These are phyloP conservation scores for Uria lomvia DNA, from an alignment of 2,113 vertebrate species.

Conservation along the genomic window DNA sequence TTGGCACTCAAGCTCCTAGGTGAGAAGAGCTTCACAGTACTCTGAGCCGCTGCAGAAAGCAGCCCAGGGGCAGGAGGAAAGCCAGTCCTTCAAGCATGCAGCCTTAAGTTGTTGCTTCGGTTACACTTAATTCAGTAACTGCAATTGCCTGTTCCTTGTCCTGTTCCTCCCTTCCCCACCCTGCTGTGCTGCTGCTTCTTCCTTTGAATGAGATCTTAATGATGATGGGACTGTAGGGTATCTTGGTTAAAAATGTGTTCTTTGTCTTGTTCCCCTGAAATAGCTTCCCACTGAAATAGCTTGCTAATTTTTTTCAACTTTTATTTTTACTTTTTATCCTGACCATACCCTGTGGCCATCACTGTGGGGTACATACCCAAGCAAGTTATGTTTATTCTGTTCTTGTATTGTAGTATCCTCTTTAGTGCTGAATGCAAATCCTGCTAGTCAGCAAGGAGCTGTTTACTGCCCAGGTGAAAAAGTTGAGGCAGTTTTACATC, in stretches of 20 bases:
- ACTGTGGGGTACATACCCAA: rapidly evolving
- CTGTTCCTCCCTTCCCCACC: neutral
- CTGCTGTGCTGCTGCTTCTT: neutral
- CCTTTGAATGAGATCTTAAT: neutral
- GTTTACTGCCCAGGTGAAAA: neutral
- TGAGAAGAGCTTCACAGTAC: neutral
- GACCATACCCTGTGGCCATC: neutral
- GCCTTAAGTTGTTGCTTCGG: neutral
- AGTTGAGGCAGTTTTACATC: rapidly evolving
- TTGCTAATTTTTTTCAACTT: neutral
- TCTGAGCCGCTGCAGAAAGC: rapidly evolving
- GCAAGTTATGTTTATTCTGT: neutral
- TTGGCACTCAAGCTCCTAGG: rapidly evolving
- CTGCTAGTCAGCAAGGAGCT: neutral
- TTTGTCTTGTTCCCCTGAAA: neutral
- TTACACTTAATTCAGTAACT: neutral
- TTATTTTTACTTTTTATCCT: neutral
- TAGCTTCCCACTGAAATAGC: neutral
- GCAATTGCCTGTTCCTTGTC: neutral
- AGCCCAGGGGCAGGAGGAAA: neutral
- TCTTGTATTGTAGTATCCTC: neutral
- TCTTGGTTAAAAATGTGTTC: neutral
- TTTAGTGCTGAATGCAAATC: neutral
- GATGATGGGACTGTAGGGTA: neutral
- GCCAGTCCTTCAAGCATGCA: neutral